These are phyloP conservation scores for Poecilobothrus nobilitatus DNA, from an alignment of 2,888 invertebrate genomes.

Conservation along the genomic window DNA sequence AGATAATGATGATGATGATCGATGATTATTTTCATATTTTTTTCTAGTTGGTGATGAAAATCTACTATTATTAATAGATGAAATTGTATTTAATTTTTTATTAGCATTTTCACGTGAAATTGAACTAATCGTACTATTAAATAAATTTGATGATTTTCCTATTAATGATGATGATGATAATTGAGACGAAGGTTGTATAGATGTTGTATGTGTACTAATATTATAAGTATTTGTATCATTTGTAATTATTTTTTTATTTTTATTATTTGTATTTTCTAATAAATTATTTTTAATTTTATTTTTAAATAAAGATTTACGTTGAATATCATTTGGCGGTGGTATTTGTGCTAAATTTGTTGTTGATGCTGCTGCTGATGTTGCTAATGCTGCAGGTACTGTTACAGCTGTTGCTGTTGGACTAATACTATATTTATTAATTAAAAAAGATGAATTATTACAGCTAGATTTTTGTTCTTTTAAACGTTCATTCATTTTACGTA, in stretches of 20 bases:
- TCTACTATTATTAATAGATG: neutral
- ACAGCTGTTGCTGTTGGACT: too few relatives aligned
- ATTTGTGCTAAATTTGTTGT: neutral
- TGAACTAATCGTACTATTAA: neutral
- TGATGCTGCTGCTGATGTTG: neutral
- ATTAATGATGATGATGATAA: neutral
- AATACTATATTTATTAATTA: too few relatives aligned
- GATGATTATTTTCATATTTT: neutral
- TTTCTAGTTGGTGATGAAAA: neutral
- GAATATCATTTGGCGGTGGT: neutral
- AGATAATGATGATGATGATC: too few relatives aligned
- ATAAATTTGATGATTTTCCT: slow-evolving; percentile 6
- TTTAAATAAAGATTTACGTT: neutral
- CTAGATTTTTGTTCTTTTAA: slow-evolving; percentile 1
- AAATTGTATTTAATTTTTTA: neutral
- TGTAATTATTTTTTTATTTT: neutral
- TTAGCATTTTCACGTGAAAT: neutral
- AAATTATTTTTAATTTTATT: neutral
- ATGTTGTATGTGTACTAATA: neutral
- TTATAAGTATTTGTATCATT: neutral
- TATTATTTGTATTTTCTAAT: neutral
- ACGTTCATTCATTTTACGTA: neutral
- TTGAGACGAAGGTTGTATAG: neutral
- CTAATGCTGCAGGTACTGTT: too few relatives aligned
- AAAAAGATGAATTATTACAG: neutral